Evolutionary conservation across 2,113 vertebrate genomes (phyloP), one percentile per base, ranked within the genome.

Genomic region (Sorex fumeus): DNA sequence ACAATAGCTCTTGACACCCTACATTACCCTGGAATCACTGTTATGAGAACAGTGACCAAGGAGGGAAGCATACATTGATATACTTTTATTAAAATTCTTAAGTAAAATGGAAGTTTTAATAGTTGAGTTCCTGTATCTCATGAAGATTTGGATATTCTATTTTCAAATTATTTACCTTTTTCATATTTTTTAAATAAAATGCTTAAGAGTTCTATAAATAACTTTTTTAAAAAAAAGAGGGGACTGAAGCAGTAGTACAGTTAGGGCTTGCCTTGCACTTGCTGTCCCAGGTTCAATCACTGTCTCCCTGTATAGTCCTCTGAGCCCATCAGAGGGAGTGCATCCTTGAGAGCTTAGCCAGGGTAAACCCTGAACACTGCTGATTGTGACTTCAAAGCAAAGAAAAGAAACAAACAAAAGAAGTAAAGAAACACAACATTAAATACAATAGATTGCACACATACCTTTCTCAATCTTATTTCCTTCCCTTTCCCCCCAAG

Each of bases 141-240:
- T 87, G 64, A 80, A 87, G 64, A 80, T 50, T 84, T 40, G 34
- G 40, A 90, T 64, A 90, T 85, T 86, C 36, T 84, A 30, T 72
- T 92, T 95, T 93, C 23, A 60, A 92, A 86, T 45, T 76, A 83
- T 57, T 88, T 90, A 19, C 30, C 50, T 25, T 86, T 84, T 88
- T 64, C 47, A 5, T 21, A 16, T 30, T 13, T 77, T 83, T 23
- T 66, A 91, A 34, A 91, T 83, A 19, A 87, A 76, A 76, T 47
- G 64, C 27, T 57, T 77, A 40, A 69, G 36, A 30, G 45, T 82
- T 84, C 47, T 23, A 74, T 11, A 96, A 78, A 88, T 2, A 3
- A 45, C 74, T n/a, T n/a, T n/a, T n/a, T n/a, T 81, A 50, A 88
- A 71, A n/a, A 60, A 84, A 76, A 75, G 13, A 13, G 47, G 47